Base-by-base conservation (phyloP, 2,888 invertebrate genomes). In the Cinara cedri region DNA sequence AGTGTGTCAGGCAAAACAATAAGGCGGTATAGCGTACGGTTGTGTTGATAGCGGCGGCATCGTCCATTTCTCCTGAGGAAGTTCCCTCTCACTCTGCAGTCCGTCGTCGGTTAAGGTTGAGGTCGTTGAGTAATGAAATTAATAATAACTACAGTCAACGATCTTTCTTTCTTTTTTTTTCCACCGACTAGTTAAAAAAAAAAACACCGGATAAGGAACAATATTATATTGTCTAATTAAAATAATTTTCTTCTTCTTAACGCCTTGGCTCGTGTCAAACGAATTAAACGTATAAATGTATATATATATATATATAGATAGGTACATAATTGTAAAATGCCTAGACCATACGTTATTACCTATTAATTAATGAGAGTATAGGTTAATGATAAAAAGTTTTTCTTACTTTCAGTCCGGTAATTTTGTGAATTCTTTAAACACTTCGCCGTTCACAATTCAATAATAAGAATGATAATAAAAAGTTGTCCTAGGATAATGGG, bases 81-180 rank as follows among this genome's bases (percentile, higher is more conserved):
- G 68, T 57, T 76, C 57, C 76, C 76, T 76, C 76, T 76, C 76
- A 76, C 76, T 75, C 65, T 49, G 68, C 13, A 19, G 68, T 34
- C 54, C 54, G 51, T 1, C 49, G 26, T 72, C 62, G 72, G 76
- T 76, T 76, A 76, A 76, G 76, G 76, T 76, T 76, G 76, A 76
- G 76, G 76, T 76, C 76, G 68, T 66, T 44, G 49, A 57, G 76
- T 68, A 76, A 76, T 68, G 76, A 60, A 60, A 68, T 57, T 66
- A 60, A 26, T 75, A 54, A 57, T 75, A 54, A 57, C n/a, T 24
- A 57, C 34, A 66, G 34, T 66, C 46, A 60, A 60, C 57, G 44
- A 55, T 75, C 66, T 57, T 49, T 68, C 68, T 57, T 66, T 71
- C 46, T 76, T 51, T 51, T 16, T 72, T 57, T 76, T 60, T 66